Conservation (phyloP, 2,888 invertebrate genomes). For the Athetis lepigone region DNA sequence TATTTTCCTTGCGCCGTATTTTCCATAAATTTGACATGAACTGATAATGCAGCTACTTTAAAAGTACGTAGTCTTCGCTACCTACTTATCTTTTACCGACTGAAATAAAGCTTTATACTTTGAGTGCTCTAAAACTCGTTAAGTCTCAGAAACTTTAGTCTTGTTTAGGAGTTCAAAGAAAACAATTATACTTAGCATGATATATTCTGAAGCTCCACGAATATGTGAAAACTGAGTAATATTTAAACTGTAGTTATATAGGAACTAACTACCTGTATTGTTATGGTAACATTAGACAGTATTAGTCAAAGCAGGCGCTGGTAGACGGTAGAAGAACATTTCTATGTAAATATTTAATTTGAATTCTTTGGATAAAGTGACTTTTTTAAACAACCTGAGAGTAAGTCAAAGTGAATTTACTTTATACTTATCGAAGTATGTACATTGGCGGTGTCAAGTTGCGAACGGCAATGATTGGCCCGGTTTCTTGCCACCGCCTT, state of each 20-base stretch:
- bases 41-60: constrained; percentile 51
- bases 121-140: constrained; percentile 45
- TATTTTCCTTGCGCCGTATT: constrained; percentile 40
- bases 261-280: constrained; percentile 25
- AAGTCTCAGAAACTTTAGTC: constrained; percentile 43
- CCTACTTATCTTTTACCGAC: constrained; percentile 52
- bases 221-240: neutral
- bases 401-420: constrained; percentile 60
- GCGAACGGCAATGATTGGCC: constrained; percentile 87
- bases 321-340: constrained; percentile 10
- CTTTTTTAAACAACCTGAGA: constrained; percentile 50
- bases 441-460: constrained; percentile 78
- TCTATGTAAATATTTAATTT: constrained; percentile 36
- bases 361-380: constrained; percentile 33
- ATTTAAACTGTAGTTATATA: neutral
- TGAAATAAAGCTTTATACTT: constrained; percentile 55
- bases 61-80: constrained; percentile 47
- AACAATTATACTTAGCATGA: constrained; percentile 28
- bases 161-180: constrained; percentile 46
- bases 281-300: constrained; percentile 7
- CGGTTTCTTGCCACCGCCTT: constrained; percentile 87
- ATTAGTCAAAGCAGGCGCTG: neutral
- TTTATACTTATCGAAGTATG: constrained; percentile 69
- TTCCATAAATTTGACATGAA: constrained; percentile 53
- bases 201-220: constrained; percentile 20